A percentile compares a stretch with the other conserved stretches of the same genome.
phyloP scores from a whole-genome alignment of 2,113 vertebrate species.

The Paedocypris sp. region DNA sequence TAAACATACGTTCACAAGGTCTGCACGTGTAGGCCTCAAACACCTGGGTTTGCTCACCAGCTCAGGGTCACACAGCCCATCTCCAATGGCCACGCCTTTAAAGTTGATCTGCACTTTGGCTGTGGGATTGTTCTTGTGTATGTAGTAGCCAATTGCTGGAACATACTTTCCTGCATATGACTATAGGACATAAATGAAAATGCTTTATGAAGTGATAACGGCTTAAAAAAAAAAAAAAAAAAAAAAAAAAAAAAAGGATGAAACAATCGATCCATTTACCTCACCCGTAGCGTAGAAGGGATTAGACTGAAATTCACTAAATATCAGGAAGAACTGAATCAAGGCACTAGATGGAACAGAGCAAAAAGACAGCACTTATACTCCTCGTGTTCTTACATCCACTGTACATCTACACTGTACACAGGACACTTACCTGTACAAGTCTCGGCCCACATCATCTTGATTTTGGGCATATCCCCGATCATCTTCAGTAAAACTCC shows the following conservation, averaged over 20 bases:
- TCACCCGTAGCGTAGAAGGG: slow-evolving; percentile 73
- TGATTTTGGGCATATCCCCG: slow-evolving; percentile 59
- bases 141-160: slow-evolving; percentile 64
- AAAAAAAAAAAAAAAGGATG: background rate
- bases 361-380: background rate
- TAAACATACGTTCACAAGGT: no score
- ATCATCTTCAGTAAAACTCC: slow-evolving; percentile 63
- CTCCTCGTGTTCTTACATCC: background rate
- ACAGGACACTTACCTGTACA: slow-evolving; percentile 55
- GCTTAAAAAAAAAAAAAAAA: background rate
- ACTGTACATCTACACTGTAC: background rate
- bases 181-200: slow-evolving; percentile 39
- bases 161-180: slow-evolving; percentile 73
- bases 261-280: slow-evolving; percentile 48
- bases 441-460: slow-evolving; percentile 64
- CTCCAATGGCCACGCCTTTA: slow-evolving; percentile 67
- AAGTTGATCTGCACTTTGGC: slow-evolving; percentile 67
- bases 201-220: background rate
- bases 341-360: slow-evolving; percentile 52
- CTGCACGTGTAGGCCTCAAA: no score
- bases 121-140: slow-evolving; percentile 65
- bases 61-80: slow-evolving; percentile 73
- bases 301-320: slow-evolving; percentile 72
- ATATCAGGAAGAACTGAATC: slow-evolving; percentile 71
- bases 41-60: slow-evolving; percentile 55